Conservation (phyloP, 2,797 vertebrate species). For the Gastrophryne carolinensis region DNA sequence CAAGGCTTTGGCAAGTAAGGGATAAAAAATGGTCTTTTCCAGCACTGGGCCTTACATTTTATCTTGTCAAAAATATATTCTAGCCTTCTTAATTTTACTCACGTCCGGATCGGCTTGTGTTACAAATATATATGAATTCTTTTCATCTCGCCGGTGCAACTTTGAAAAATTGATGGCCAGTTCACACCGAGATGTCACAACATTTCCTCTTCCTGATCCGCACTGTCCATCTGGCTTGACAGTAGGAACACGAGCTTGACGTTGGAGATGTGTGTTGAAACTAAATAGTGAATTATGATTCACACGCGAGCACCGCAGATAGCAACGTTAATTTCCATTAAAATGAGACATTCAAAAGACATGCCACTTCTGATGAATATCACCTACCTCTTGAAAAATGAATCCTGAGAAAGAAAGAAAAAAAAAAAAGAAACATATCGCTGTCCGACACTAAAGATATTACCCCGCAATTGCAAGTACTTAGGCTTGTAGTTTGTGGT, state of each 20-base stretch:
- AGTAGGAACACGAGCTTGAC: not conserved
- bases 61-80: too few species aligned
- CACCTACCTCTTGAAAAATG: slow-evolving; percentile 12
- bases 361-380: slow-evolving; percentile 11
- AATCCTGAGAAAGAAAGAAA: not conserved
- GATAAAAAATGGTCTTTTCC: too few species aligned
- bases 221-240: not conserved
- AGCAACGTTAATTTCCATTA: slow-evolving; percentile 20
- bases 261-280: not conserved
- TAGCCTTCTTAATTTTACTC: not conserved
- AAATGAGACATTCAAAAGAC: slow-evolving; percentile 12
- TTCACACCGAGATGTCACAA: not conserved
- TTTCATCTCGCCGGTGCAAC: not conserved
- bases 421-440: not conserved
- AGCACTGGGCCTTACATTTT: too few species aligned
- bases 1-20: too few species aligned
- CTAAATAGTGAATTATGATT: slow-evolving; percentile 21
- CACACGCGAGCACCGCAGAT: not conserved
- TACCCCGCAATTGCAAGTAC: not conserved
- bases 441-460: not conserved
- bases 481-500: not conserved
- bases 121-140: not conserved
- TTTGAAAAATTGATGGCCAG: not conserved
- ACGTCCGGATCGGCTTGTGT: not conserved
- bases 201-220: not conserved